Conservation (phyloP, 2,113 vertebrate genomes). For the Copsychus sechellarum region DNA sequence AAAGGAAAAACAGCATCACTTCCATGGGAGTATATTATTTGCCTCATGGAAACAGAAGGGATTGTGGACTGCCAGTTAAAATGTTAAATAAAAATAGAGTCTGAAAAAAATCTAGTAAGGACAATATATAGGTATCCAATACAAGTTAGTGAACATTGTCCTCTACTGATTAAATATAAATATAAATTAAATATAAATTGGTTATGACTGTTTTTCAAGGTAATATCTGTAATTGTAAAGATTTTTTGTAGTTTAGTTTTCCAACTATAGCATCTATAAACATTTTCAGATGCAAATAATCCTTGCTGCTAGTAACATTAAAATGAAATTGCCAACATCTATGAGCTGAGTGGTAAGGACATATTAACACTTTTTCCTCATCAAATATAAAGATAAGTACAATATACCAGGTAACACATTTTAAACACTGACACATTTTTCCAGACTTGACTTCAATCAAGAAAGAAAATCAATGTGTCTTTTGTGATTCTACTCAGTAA, state of each 20-base stretch:
- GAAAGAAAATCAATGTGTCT: not conserved
- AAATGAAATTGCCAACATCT: not conserved
- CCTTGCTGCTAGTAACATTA: not conserved
- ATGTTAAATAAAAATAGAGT: not conserved
- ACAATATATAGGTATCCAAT: not conserved
- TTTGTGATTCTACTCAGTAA: not conserved
- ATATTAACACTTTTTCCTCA: not conserved
- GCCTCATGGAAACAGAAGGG: not conserved
- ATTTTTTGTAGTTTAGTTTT: not conserved
- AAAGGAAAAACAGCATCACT: not conserved
- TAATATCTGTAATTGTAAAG: not conserved
- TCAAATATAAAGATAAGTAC: not conserved
- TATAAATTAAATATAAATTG: not conserved
- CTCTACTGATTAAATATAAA: not conserved
- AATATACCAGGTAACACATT: not conserved
- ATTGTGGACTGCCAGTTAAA: not conserved
- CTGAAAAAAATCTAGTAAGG: not conserved
- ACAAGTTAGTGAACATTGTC: not conserved
- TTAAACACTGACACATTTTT: not conserved
- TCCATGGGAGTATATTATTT: not conserved
- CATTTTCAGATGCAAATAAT: not conserved
- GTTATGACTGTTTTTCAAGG: not conserved
- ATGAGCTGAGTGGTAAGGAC: not conserved
- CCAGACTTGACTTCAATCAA: not conserved
- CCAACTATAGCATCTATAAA: not conserved